phyloP scores from a whole-genome alignment of 1,140 invertebrate species.

The Musca vetustissima region DNA sequence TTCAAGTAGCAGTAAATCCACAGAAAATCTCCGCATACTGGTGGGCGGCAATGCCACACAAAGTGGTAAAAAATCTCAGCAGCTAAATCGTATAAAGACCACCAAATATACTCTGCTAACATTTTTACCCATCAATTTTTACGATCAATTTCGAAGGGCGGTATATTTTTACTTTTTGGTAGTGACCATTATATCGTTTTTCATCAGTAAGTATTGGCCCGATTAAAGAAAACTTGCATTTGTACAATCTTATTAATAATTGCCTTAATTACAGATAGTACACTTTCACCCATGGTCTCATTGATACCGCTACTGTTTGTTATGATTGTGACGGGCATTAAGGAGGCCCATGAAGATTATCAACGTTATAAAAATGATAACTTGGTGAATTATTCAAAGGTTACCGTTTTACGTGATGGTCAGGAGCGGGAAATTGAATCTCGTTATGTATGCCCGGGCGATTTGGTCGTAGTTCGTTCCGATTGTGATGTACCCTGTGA shows the following conservation, averaged over 20 bases:
- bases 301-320: constrained; percentile 77
- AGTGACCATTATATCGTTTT: constrained; percentile 66
- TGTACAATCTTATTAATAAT: too few species aligned
- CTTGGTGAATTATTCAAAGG: constrained; percentile 69
- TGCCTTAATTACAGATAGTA: constrained; percentile 62
- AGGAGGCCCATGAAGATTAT: constrained; percentile 85
- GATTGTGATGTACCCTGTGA: constrained; percentile 82
- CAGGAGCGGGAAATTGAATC: constrained; percentile 60
- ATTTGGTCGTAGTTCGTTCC: constrained; percentile 69
- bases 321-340: constrained; percentile 73
- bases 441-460: constrained; percentile 68
- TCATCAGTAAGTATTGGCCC: constrained; percentile 60
- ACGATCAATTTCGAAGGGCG: constrained; percentile 80
- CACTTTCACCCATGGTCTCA: constrained; percentile 75
- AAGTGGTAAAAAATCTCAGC: not conserved
- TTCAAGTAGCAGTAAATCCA: constrained; percentile 1
- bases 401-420: constrained; percentile 65
- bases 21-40: not conserved
- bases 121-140: constrained; percentile 81
- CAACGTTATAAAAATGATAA: constrained; percentile 73
- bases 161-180: constrained; percentile 86
- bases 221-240: not conserved
- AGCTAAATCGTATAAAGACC: constrained; percentile 64
- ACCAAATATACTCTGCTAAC: constrained; percentile 78
- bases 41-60: not conserved